Evolutionary conservation across 2,797 vertebrate genomes (phyloP), one percentile per base, ranked within the genome.

Genomic region (Pogonophryne albipinna): DNA sequence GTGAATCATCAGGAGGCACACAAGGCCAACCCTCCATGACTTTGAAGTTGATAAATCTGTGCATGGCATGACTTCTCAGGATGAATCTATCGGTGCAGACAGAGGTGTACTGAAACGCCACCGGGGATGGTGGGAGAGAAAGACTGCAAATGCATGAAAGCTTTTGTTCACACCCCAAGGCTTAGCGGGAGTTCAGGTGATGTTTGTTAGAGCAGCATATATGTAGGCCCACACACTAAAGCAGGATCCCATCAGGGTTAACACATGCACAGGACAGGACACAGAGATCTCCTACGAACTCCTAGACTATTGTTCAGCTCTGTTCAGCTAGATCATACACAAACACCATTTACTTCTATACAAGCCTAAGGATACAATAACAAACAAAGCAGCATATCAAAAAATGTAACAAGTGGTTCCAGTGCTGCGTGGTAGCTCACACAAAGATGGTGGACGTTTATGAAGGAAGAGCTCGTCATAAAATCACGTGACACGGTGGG

Each of bases 221-320:
- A 90, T 82, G 79, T 91, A 88, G 89, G 89, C 86, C 87, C 89
- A 91, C 72, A 82, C 87, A 77, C 75, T 73, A 80, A 66, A 85
- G 73, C 60, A 69, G 74, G 80, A 88, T 88, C 78, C 75, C 60
- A 80, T 85, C 82, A 80, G 76, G 89, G 76, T 92, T 81, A 91
- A 91, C 88, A 90, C 94, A 94, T 94, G 94, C 93, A 94, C 86
- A 84, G 82, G 73, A 92, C 87, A 76, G 84, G 78, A 90, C 87
- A 85, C 46, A 63, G 66, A 76, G n/a, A n/a, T n/a, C 74, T 76
- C 76, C 86, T 84, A 87, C 85, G 86, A 74, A 89, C 67, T 71
- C 64, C 74, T 80, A 62, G 82, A 86, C 89, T 88, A 86, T 38
- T 74, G 77, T 74, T 87, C 89, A 76, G 60, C 78, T 88, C 71